phyloP scores from a whole-genome alignment of 2,797 vertebrate species.

The Diceros bicornis region DNA sequence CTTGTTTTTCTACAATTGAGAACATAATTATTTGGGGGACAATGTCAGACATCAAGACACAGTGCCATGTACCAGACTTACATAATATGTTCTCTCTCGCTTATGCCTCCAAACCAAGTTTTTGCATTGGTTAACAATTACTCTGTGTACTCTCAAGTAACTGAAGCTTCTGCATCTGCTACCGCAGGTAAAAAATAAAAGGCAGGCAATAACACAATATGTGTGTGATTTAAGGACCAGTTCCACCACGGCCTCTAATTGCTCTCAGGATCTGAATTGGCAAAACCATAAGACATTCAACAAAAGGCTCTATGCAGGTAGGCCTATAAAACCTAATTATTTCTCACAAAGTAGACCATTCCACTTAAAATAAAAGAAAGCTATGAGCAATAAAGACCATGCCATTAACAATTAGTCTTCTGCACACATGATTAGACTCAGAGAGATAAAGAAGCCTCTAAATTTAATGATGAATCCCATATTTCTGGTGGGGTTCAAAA shows the following conservation, averaged over 20 bases:
- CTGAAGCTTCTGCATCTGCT: constrained; percentile 66
- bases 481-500: constrained; percentile 92
- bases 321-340: constrained; percentile 97
- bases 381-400: constrained; percentile 94
- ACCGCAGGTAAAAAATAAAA: constrained; percentile 78
- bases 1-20: not conserved
- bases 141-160: constrained; percentile 72
- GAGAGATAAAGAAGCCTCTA: constrained; percentile 93
- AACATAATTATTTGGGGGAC: not conserved
- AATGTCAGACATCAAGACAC: not conserved
- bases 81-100: constrained; percentile 36
- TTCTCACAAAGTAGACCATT: constrained; percentile 94
- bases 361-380: constrained; percentile 94
- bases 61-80: not conserved
- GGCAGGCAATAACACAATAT: constrained; percentile 83
- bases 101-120: constrained; percentile 15
- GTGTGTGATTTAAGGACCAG: constrained; percentile 87
- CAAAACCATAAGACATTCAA: constrained; percentile 92
- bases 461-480: constrained; percentile 93
- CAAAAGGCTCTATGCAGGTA: constrained; percentile 93
- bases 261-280: constrained; percentile 91
- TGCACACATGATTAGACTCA: constrained; percentile 94
- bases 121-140: constrained; percentile 74
- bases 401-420: constrained; percentile 96
- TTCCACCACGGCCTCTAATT: constrained; percentile 90